phyloP scores from a whole-genome alignment of 2,113 vertebrate species.

The Nannobrachium achirus region DNA sequence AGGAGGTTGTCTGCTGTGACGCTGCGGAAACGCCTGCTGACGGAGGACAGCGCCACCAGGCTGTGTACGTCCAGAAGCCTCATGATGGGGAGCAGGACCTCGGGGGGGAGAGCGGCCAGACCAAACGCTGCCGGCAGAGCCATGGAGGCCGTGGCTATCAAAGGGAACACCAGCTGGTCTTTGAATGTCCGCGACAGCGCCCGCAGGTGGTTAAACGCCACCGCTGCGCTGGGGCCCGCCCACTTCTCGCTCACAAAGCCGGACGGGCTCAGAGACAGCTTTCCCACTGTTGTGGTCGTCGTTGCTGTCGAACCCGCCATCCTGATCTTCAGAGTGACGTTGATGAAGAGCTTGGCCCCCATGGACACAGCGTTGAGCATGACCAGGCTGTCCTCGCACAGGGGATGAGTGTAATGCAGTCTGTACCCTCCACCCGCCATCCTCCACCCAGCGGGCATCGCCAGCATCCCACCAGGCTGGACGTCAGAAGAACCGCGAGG shows the following conservation, averaged over 20 bases:
- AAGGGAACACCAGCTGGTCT: conserved; percentile 91
- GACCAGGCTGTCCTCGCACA: conserved; percentile 83
- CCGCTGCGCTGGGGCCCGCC: conserved; percentile 79
- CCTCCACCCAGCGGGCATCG: conserved; percentile 89
- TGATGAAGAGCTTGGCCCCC: conserved; percentile 83
- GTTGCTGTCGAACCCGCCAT: too few species aligned
- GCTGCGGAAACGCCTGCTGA: conserved; percentile 81
- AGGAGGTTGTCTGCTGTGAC: conserved; percentile 84
- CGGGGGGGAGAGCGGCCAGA: conserved; percentile 86
- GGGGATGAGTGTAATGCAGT: conserved; percentile 87
- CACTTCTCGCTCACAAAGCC: conserved; percentile 79
- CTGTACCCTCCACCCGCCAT: conserved; percentile 77
- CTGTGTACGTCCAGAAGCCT: conserved; percentile 88
- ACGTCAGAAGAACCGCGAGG: conserved; percentile 73
- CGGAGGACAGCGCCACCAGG: conserved; percentile 82
- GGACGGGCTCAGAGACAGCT: conserved; percentile 83
- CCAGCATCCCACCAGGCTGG: conserved; percentile 41
- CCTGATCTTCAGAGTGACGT: too few species aligned
- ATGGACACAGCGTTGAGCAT: conserved; percentile 85
- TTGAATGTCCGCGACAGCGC: conserved; percentile 92
- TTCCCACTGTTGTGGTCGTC: conserved; percentile 68
- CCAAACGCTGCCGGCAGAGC: conserved; percentile 92
- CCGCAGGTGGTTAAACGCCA: conserved; percentile 86
- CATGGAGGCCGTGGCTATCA: conserved; percentile 90
- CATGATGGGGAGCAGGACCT: conserved; percentile 90